Base-by-base conservation (phyloP, 2,113 vertebrate species). In the Archocentrus centrarchus region DNA sequence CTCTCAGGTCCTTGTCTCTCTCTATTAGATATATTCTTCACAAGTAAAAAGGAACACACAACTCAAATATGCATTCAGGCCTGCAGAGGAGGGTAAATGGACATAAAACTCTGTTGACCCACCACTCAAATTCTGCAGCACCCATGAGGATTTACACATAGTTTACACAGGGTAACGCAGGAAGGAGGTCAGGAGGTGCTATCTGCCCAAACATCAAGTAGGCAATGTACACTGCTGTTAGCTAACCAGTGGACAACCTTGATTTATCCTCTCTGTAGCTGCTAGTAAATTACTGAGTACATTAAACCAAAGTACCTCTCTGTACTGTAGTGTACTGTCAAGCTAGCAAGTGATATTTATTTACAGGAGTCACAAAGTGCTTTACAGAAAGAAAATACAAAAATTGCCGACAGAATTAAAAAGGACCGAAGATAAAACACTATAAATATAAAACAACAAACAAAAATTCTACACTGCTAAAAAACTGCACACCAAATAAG, bases 31-130 rank as follows among this genome's bases (percentile, higher is more conserved):
- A 68, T 64, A 57, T 60, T 41, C 32, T 60, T 58, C 32, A 47
- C 5, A 1, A 41, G 47, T 22, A 62, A 15, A n/a, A 17, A 30
- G n/a, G 37, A 59, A 77, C 11, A 22, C 35, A 44, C 17, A 14
- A 53, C 32, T 73, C 66, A 73, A 73, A 73, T 53, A 2, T 53
- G 27, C 66, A 73, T 53, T 70, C 44, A 73, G 66, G 47, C 47
- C 66, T 10, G 60, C 20, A 3, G 27, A 22, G 41, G 18, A 82
- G 47, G 2, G 18, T 11, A 22, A 44, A 66, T 4, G 11, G 22
- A 68, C 1, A 57, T 68, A 32, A 58, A 85, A 60, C 47, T 39
- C 41, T 70, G 41, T 27, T 27, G 22, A 68, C 41, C 24, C 1
- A 47, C 5, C 64, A 47, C 58, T 58, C 2, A 68, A 57, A 70